Conservation (phyloP, 2,888 invertebrate genomes). For the Oligia strigilis region DNA sequence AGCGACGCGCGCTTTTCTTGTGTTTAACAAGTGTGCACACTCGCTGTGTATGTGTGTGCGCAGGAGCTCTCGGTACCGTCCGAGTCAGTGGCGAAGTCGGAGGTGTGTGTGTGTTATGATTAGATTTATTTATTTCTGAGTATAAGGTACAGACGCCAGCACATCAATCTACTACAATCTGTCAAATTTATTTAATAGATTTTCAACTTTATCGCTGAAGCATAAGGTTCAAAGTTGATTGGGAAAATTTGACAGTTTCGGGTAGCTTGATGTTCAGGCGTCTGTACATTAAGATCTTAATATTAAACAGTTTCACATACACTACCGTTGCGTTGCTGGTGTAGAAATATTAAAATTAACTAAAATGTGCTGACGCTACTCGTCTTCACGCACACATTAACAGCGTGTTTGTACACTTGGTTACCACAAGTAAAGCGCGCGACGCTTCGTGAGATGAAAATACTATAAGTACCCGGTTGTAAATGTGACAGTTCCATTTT, state of each 20-base stretch:
- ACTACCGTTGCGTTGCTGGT: no score
- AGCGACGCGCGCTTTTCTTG: neutral
- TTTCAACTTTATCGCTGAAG: no score
- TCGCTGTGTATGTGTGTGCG: neutral
- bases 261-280: no score
- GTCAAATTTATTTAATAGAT: no score
- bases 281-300: no score
- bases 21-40: neutral
- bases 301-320: no score
- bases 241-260: no score
- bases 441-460: neutral
- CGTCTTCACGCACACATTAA: neutral
- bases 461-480: neutral
- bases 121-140: no score
- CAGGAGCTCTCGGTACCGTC: neutral
- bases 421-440: neutral
- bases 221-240: no score
- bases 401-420: neutral
- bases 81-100: neutral
- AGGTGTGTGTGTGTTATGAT: neutral
- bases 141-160: no score
- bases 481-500: neutral
- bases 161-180: no score
- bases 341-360: no score
- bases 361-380: neutral